Base-by-base conservation (phyloP, 2,113 vertebrate genomes). In the Pimephales promelas region DNA sequence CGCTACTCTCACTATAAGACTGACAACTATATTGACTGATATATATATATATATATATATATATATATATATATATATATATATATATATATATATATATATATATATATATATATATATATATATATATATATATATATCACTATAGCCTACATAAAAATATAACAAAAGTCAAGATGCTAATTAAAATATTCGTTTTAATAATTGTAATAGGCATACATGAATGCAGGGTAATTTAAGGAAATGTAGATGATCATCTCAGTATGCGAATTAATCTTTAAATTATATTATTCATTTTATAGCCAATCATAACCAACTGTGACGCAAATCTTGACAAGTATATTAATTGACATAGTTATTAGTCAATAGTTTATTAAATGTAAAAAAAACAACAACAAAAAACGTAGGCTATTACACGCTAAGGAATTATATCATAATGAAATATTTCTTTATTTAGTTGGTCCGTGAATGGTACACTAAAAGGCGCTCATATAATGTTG, bases 141-240 rank as follows among this genome's bases (percentile, higher is more conserved):
- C 45, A 73, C 71, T 20, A 18, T 5, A 31, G 43, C n/a, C 10
- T 2, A 47, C 5, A 47, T 26, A 14, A 70, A 70, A 16, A 24
- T 71, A 45, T 11, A 4, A 70, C 20, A 70, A 13, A 68, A 36
- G 62, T n/a, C 8, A 10, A 36, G 10, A 13, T 70, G 2, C 1
- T 40, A 36, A 68, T 40, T 22, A 11, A 81, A 70, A 64, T 77
- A n/a, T 59, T 40, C 9, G 54, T 26, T 40, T 84, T 47, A 84
- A 36, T 61, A 62, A 20, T 66, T 22, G 0, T 20, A 20, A 36
- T 5, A 22, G 40, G 40, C 8, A 49, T 49, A 16, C 10, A 68
- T 68, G 2, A 22, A 68, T 20, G 31, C 18, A 4, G 18, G 1
- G 22, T 10, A 0, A 36, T 40, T 40, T 22, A 22, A 18, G 18